Evolutionary conservation across 2,888 invertebrate genomes (phyloP).

Genomic region (Eupithecia vulgata): DNA sequence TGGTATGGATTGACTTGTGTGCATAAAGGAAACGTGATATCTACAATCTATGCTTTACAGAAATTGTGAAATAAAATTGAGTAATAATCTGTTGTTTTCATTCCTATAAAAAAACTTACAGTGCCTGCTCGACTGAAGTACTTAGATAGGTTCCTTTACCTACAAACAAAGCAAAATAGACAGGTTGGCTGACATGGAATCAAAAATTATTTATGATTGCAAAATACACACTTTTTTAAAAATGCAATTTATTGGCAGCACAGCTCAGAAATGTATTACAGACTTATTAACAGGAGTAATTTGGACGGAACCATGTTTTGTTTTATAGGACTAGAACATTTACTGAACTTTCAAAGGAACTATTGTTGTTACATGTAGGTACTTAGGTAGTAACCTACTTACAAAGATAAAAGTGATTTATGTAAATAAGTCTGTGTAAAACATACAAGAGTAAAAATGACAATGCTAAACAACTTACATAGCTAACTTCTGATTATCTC

Average conservation of each 20-base stretch:
- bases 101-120: not conserved
- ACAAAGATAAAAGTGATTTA: not conserved
- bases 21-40: slow-evolving; percentile 83
- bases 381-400: slow-evolving; percentile 14
- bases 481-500: not conserved
- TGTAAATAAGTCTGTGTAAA: slow-evolving; percentile 5
- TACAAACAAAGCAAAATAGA: not conserved
- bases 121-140: no score
- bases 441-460: slow-evolving; percentile 1
- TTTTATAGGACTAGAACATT: slow-evolving; percentile 76
- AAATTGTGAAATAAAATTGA: slow-evolving; percentile 82
- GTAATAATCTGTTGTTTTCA: slow-evolving; percentile 50
- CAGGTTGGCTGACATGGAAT: not conserved
- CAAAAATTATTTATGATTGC: not conserved
- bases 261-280: slow-evolving; percentile 49
- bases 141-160: not conserved
- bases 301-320: slow-evolving; percentile 79
- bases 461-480: slow-evolving; percentile 2
- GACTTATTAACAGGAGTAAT: slow-evolving; percentile 68
- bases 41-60: slow-evolving; percentile 83
- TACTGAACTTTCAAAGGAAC: slow-evolving; percentile 70
- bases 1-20: slow-evolving; percentile 80
- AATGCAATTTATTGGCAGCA: slow-evolving; percentile 51
- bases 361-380: slow-evolving; percentile 48
- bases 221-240: slow-evolving; percentile 17